Base-by-base conservation (phyloP, 2,797 vertebrate species). In the Mormyrus proboscirostris region DNA sequence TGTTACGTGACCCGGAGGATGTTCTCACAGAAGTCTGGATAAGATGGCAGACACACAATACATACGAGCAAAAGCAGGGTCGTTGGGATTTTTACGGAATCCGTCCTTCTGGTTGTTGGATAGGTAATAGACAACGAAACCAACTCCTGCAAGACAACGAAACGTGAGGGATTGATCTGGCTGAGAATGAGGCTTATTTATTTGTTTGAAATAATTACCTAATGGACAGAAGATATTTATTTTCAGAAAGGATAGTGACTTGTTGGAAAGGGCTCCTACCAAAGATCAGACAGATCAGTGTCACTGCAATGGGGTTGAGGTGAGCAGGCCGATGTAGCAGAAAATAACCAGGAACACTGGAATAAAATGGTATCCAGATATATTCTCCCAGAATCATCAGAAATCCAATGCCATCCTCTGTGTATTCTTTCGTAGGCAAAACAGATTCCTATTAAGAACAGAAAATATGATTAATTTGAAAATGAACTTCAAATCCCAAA, bases 351-450 rank as follows among this genome's bases (percentile, higher is more conserved):
- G 91, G 91, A 16, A 92, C 57, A 44, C 90, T 91, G 82, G 92
- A 91, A 88, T 90, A 92, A 89, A 92, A 92, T 0, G 93, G 92
- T 25, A 93, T 92, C 91, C 91, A 93, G 69, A 93, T 90, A 44
- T 90, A 92, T 65, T 93, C 93, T 8, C 92, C 93, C 47, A 91
- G 7, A 47, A 92, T 89, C 93, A 93, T 93, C 9, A 92, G 51
- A 59, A 92, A 93, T 10, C 93, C 93, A 12, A 92, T 91, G 0
- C 91, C 69, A 41, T 93, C 92, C 5, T 92, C 53, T 6, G 92
- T 92, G 55, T 92, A 91, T 89, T 93, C 93, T 87, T 91, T 93
- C 38, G 93, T 92, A 25, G 88, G 65, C 88, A 93, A 85, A 57
- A 93, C 79, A 22, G 92, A 89, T 0, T 49, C 90, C 93, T 93